A percentile compares a stretch with the other conserved stretches of the same genome.
Evolutionary conservation across 2,113 vertebrate genomes (phyloP).

Genomic region (Castor canadensis): DNA sequence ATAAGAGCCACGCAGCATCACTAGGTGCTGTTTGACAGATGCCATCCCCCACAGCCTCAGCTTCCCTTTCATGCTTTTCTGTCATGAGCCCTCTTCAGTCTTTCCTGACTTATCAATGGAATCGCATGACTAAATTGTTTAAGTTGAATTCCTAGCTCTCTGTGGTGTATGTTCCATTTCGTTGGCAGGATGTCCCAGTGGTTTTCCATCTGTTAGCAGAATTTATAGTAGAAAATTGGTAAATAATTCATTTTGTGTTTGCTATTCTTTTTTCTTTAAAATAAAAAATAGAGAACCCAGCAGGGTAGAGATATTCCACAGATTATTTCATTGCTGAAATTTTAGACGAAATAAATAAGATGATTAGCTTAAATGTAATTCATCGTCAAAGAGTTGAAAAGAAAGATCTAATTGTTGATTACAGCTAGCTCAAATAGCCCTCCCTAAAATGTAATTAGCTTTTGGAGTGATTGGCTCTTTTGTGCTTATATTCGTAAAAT

Average conservation of each 20-base stretch:
- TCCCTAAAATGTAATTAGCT: slow-evolving; percentile 71
- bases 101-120: neutral
- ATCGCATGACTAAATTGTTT: neutral
- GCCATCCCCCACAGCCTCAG: neutral
- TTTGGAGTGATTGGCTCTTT: slow-evolving; percentile 54
- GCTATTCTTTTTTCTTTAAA: no score
- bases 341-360: slow-evolving; percentile 56
- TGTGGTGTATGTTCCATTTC: neutral
- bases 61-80: neutral
- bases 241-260: slow-evolving; percentile 59
- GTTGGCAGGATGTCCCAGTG: neutral
- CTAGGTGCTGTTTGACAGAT: neutral
- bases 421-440: slow-evolving; percentile 48
- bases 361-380: slow-evolving; percentile 75
- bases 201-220: slow-evolving; percentile 9
- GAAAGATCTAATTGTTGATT: slow-evolving; percentile 75
- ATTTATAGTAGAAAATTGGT: slow-evolving; percentile 34
- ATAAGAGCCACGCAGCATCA: neutral
- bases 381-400: slow-evolving; percentile 72
- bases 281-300: no score
- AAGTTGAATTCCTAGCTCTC: slow-evolving; percentile 24
- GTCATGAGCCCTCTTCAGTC: neutral
- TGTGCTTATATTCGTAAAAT: slow-evolving; percentile 65
- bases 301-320: slow-evolving; percentile 1
- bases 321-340: slow-evolving; percentile 70